Evolutionary conservation across 2,113 vertebrate species (phyloP), one percentile per base, ranked within the genome.

Genomic region (Australoheros scitulus): DNA sequence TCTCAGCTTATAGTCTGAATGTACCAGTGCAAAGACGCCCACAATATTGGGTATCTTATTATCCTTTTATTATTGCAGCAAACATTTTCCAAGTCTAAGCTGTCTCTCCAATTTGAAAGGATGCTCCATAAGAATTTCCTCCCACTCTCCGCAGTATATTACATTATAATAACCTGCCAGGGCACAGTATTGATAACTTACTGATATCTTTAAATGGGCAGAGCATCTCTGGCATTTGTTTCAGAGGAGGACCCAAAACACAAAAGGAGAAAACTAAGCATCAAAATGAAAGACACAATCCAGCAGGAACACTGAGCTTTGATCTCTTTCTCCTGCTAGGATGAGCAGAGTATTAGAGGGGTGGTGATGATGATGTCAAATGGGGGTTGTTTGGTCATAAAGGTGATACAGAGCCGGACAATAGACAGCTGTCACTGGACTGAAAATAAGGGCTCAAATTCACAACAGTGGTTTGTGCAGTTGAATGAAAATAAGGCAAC

Each of bases 171-270:
- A 88, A 61, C 24, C 36, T 84, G 76, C 65, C 22, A 50, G 77
- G 34, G 68, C 64, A 79, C 52, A 80, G 60, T 61, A 58, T 68
- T 59, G 61, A 64, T 47, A 72, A 87, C 87, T 89, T 83, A 88
- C 89, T 81, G 83, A 65, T 91, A 83, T 86, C 70, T 11, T 87
- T 84, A 85, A 81, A 88, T 79, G 72, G 87, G 85, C 79, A 74
- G 79, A 85, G 83, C 43, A 81, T 78, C 85, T 90, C 79, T 56
- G 84, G 72, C 60, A 36, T 89, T 85, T 65, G 86, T 86, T 91
- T 61, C 86, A 87, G 87, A 83, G 70, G 13, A 75, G 82, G 76
- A 89, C 88, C 91, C 88, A 82, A 86, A 92, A 91, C 74, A 87
- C 61, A 90, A 82, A 83, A 82, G 61, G 26, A 87, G 76, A 89